These are phyloP conservation scores for Arothron firmamentum DNA, from an alignment of 2,113 vertebrate species.

Conservation along the genomic window DNA sequence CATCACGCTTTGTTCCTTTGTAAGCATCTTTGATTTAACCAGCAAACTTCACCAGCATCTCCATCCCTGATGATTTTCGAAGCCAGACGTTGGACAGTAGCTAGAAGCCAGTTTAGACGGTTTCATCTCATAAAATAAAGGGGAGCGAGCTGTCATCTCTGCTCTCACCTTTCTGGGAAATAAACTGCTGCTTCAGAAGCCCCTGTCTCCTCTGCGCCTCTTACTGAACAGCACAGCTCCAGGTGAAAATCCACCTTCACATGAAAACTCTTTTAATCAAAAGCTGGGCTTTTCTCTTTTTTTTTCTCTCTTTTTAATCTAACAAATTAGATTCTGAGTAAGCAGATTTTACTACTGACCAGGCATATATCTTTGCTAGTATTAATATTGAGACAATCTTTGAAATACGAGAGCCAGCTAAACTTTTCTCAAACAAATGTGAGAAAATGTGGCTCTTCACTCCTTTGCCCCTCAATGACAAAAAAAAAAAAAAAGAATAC, in stretches of 20 bases:
- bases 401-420: slow-evolving; percentile 3
- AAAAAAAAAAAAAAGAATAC: not conserved
- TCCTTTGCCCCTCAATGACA: not conserved
- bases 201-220: slow-evolving; percentile 62
- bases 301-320: slow-evolving; percentile 47
- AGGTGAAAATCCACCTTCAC: slow-evolving; percentile 59
- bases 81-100: slow-evolving; percentile 51
- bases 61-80: slow-evolving; percentile 51
- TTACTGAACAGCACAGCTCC: slow-evolving; percentile 54
- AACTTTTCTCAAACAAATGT: slow-evolving; percentile 12
- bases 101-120: slow-evolving; percentile 51
- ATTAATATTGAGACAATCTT: slow-evolving; percentile 43
- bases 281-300: slow-evolving; percentile 36
- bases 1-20: slow-evolving; percentile 5
- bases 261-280: slow-evolving; percentile 67
- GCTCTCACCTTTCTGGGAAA: slow-evolving; percentile 23
- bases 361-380: slow-evolving; percentile 52
- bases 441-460: no score
- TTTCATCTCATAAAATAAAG: slow-evolving; percentile 48
- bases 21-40: slow-evolving; percentile 39
- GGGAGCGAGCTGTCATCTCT: slow-evolving; percentile 53
- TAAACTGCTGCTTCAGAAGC: slow-evolving; percentile 71
- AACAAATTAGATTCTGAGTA: slow-evolving; percentile 58
- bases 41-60: slow-evolving; percentile 12
- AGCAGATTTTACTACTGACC: slow-evolving; percentile 73